Evolutionary conservation across 2,888 invertebrate species (phyloP).

Genomic region (Hirtodrosophila duncani): DNA sequence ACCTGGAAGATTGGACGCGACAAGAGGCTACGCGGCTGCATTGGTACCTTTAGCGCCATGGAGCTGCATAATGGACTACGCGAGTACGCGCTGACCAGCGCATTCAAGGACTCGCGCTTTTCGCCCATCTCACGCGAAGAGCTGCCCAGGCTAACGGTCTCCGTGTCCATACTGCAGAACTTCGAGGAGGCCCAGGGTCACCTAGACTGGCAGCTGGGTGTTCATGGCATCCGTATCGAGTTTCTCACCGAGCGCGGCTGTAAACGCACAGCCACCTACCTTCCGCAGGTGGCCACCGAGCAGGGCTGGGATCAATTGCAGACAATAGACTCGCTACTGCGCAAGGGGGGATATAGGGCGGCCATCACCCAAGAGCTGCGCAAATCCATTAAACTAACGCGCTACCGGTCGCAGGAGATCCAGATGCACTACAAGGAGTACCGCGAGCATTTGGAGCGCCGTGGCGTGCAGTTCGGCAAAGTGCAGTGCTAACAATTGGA

Average conservation of each 20-base stretch:
- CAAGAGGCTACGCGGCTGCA: constrained; percentile 96
- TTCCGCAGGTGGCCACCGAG: constrained; percentile 98
- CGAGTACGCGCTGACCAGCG: constrained; percentile 98
- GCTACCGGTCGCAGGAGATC: constrained; percentile 97
- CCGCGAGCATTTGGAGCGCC: constrained; percentile 77
- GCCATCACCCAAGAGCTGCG: constrained; percentile 92
- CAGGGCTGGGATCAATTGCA: constrained; percentile 99
- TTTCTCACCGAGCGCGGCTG: constrained; percentile 95
- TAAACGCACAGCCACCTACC: constrained; percentile 97
- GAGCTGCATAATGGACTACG: constrained; percentile 95
- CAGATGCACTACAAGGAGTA: constrained; percentile 93
- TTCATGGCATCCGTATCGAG: constrained; percentile 98
- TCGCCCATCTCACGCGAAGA: constrained; percentile 96
- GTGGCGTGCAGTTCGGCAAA: constrained; percentile 74
- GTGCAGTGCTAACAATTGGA: constrained; percentile 78
- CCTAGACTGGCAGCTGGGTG: constrained; percentile 97
- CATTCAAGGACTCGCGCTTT: constrained; percentile 97
- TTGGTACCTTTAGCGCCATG: constrained; percentile 98
- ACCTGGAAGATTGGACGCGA: constrained; percentile 99
- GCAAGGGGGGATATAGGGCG: constrained; percentile 98
- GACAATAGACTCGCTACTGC: constrained; percentile 97
- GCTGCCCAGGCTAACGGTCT: constrained; percentile 93
- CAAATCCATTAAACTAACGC: constrained; percentile 93
- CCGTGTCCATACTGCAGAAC: constrained; percentile 94
- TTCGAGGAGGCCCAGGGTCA: constrained; percentile 98